phyloP scores from a whole-genome alignment of 2,113 vertebrate species.

The Malurus cyaneus region DNA sequence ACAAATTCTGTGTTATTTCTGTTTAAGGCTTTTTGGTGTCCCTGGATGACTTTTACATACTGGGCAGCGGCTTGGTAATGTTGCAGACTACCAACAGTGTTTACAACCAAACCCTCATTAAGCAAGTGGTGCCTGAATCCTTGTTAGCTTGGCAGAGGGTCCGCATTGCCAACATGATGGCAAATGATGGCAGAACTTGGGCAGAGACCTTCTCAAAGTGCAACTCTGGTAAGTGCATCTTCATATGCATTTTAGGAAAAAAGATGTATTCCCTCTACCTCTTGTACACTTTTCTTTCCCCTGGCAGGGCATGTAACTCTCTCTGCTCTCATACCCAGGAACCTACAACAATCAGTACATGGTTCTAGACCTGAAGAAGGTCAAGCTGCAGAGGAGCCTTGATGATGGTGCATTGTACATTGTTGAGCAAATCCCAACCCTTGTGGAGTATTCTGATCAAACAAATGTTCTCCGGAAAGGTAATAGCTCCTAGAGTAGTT shows the following conservation, averaged over 20 bases:
- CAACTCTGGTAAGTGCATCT: constrained; percentile 84
- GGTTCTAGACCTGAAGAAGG: constrained; percentile 87
- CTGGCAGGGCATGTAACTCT: background rate
- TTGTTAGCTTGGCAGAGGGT: constrained; percentile 92
- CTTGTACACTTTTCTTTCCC: background rate
- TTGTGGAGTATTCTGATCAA: constrained; percentile 90
- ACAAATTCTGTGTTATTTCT: background rate
- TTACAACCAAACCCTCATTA: constrained; percentile 80
- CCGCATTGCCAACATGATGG: constrained; percentile 87
- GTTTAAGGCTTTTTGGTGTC: constrained; percentile 85
- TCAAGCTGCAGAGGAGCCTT: constrained; percentile 75
- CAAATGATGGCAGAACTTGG: constrained; percentile 80
- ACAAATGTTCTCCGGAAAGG: constrained; percentile 85
- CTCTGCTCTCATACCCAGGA: constrained; percentile 64
- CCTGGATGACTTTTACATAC: constrained; percentile 92
- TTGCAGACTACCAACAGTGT: constrained; percentile 90
- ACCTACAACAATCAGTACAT: constrained; percentile 96
- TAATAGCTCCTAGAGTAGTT: constrained; percentile 34
- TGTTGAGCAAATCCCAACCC: constrained; percentile 89
- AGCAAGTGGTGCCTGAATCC: constrained; percentile 75
- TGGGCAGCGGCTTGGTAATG: constrained; percentile 87
- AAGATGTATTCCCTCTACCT: background rate
- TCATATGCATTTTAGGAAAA: background rate
- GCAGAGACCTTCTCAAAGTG: constrained; percentile 80
- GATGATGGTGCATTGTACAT: constrained; percentile 82